phyloP scores from a whole-genome alignment of 2,797 vertebrate genomes.

The Percopsis omiscomaycus region DNA sequence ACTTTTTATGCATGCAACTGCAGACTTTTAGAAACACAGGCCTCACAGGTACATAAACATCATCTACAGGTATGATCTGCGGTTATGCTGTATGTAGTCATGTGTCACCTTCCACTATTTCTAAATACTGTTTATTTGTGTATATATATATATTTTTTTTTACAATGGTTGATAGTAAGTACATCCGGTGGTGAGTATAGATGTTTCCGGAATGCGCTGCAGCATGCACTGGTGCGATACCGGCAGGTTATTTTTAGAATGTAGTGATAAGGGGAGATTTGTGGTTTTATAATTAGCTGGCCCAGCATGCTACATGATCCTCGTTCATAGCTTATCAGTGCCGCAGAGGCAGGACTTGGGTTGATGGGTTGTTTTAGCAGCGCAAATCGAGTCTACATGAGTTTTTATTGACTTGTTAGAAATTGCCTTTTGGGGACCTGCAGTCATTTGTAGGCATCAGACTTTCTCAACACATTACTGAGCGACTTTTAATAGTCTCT shows the following conservation, averaged over 20 bases:
- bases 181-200: conserved; percentile 53
- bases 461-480: conserved; percentile 56
- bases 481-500: conserved; percentile 33
- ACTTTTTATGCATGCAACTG: no score
- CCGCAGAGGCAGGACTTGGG: conserved; percentile 43
- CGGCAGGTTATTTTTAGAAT: conserved; percentile 61
- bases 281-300: conserved; percentile 69
- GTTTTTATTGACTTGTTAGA: conserved; percentile 52
- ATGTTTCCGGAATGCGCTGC: conserved; percentile 52
- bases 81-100: no score
- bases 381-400: conserved; percentile 45
- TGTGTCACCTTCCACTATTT: no score
- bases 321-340: conserved; percentile 56
- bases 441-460: conserved; percentile 32
- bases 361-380: conserved; percentile 55
- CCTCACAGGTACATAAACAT: no score
- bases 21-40: no score
- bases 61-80: no score
- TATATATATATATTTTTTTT: conserved; percentile 1
- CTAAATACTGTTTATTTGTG: no score
- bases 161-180: conserved; percentile 28
- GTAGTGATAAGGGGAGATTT: conserved; percentile 69
- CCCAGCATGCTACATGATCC: conserved; percentile 69
- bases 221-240: conserved; percentile 45
- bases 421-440: conserved; percentile 52